phyloP scores from a whole-genome alignment of 2,888 invertebrate species.

The Latheticus oryzae region DNA sequence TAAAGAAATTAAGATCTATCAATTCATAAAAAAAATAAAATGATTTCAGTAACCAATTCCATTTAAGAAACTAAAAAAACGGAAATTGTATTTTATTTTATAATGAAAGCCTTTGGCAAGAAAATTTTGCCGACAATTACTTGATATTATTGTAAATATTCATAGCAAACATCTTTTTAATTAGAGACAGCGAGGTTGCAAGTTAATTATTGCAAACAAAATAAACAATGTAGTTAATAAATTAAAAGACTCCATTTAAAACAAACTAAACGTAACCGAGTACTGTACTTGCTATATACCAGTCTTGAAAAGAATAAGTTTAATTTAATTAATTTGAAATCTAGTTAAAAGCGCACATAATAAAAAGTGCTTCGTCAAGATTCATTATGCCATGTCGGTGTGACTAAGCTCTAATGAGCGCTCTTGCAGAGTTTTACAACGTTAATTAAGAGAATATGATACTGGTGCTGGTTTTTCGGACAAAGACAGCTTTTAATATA shows the following conservation, averaged over 20 bases:
- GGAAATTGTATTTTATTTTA: too few species aligned
- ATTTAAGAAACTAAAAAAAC: too few species aligned
- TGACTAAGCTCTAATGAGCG: slow-evolving; percentile 65
- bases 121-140: too few species aligned
- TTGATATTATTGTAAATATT: too few species aligned
- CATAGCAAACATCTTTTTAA: too few species aligned
- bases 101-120: too few species aligned
- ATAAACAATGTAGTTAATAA: slow-evolving; percentile 49
- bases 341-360: slow-evolving; percentile 62
- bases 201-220: slow-evolving; percentile 8
- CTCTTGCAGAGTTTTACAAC: slow-evolving; percentile 64
- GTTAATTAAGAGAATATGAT: slow-evolving; percentile 66
- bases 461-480: slow-evolving; percentile 60
- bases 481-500: slow-evolving; percentile 58
- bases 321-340: slow-evolving; percentile 65
- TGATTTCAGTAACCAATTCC: too few species aligned
- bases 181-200: too few species aligned
- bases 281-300: slow-evolving; percentile 30
- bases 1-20: too few species aligned
- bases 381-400: slow-evolving; percentile 64
- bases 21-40: too few species aligned
- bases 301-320: slow-evolving; percentile 59
- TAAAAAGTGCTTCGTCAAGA: slow-evolving; percentile 65
- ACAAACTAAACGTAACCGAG: slow-evolving; percentile 16
- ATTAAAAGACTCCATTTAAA: slow-evolving; percentile 57